Percentiles rank a stretch among this genome's conserved stretches.
phyloP scores from a whole-genome alignment of 2,797 vertebrate species.

The Sebastes alutus region DNA sequence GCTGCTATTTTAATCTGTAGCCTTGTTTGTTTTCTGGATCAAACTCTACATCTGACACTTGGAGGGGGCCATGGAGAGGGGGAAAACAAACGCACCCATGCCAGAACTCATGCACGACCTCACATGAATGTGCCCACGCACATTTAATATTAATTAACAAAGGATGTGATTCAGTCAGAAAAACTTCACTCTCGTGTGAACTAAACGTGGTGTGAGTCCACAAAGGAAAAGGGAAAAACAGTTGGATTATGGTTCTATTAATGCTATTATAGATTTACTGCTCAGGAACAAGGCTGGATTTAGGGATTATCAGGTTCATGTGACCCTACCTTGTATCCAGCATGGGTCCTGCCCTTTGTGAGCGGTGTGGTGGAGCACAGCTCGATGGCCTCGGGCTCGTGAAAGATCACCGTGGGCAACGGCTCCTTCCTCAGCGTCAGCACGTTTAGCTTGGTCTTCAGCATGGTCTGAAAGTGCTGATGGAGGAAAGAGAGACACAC shows the following conservation, averaged over 20 bases:
- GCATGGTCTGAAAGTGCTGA: slow-evolving; percentile 99
- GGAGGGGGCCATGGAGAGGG: slow-evolving; percentile 12
- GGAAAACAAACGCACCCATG: slow-evolving; percentile 36
- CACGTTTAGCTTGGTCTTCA: slow-evolving; percentile 98
- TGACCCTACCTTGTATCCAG: slow-evolving; percentile 93
- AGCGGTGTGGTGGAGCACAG: slow-evolving; percentile 94
- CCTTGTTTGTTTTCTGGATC: slow-evolving; percentile 45
- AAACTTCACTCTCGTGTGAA: slow-evolving; percentile 22
- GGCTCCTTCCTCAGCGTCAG: slow-evolving; percentile 97
- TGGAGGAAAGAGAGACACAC: slow-evolving; percentile 18
- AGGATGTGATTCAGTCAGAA: slow-evolving; percentile 26
- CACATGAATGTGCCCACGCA: background rate
- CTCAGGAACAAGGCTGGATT: slow-evolving; percentile 41
- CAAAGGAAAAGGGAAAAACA: slow-evolving; percentile 34
- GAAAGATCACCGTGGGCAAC: slow-evolving; percentile 96
- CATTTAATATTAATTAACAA: slow-evolving; percentile 23
- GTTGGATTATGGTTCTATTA: slow-evolving; percentile 54
- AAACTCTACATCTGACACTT: slow-evolving; percentile 46
- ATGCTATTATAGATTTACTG: slow-evolving; percentile 60
- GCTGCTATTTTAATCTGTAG: slow-evolving; percentile 57
- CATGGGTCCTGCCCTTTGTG: slow-evolving; percentile 87
- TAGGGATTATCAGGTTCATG: slow-evolving; percentile 54
- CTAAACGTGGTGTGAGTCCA: slow-evolving; percentile 20
- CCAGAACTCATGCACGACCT: slow-evolving; percentile 12
- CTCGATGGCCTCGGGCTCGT: slow-evolving; percentile 97